phyloP scores from a whole-genome alignment of 2,888 invertebrate species.

The Lepidocyrtinus sp. region DNA sequence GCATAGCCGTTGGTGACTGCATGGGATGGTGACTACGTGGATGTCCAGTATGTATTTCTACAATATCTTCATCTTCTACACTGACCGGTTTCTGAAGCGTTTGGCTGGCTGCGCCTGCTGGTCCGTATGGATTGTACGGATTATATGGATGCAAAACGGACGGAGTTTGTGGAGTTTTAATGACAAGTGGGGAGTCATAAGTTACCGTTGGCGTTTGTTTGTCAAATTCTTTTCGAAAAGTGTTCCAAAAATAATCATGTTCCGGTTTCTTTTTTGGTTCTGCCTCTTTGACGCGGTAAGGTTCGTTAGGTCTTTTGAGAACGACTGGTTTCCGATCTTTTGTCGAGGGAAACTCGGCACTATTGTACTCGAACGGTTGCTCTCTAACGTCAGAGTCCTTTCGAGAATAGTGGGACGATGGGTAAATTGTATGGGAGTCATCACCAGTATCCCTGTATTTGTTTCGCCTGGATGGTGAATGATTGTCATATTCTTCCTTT shows the following conservation, averaged over 20 bases:
- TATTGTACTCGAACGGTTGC: constrained; percentile 25
- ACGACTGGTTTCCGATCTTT: constrained; percentile 60
- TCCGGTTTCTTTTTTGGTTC: constrained; percentile 60
- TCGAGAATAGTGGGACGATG: constrained; percentile 37
- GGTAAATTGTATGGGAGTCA: constrained; percentile 46
- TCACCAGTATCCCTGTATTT: constrained; percentile 30
- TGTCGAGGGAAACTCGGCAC: constrained; percentile 25
- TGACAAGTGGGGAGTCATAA: constrained; percentile 33
- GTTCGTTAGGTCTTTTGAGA: constrained; percentile 66
- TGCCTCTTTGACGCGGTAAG: constrained; percentile 45
- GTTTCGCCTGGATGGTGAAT: background rate
- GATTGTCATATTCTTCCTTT: constrained; percentile 45
- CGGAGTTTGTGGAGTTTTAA: constrained; percentile 31
- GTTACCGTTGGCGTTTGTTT: background rate
- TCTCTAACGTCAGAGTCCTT: constrained; percentile 30
- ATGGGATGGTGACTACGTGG: constrained; percentile 15
- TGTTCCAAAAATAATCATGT: constrained; percentile 63
- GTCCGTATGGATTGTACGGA: constrained; percentile 28
- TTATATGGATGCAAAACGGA: constrained; percentile 25
- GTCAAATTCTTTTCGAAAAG: constrained; percentile 24
- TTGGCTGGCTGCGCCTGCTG: background rate
- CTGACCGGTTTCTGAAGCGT: constrained; percentile 17
- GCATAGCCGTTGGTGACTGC: constrained; percentile 5
- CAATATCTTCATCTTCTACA: constrained; percentile 63
- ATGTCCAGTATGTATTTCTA: constrained; percentile 68